These are phyloP conservation scores for Polyommatus icarus DNA, from an alignment of 2,888 invertebrate species.

Conservation along the genomic window DNA sequence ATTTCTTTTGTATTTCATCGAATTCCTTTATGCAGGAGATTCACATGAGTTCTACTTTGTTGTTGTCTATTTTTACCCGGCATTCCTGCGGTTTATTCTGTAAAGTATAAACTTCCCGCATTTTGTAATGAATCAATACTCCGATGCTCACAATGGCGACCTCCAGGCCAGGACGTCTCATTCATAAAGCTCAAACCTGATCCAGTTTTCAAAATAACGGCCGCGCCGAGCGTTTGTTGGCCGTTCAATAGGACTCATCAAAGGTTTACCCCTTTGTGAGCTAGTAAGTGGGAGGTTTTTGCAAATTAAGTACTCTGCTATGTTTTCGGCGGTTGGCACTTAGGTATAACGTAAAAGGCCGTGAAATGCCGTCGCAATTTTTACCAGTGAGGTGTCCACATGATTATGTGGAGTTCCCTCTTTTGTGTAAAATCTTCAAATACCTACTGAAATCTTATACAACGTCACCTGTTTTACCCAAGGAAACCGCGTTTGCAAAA, in stretches of 20 bases:
- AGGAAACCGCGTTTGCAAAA: background rate
- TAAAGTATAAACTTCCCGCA: constrained; percentile 39
- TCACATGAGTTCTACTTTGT: background rate
- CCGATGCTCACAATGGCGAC: constrained; percentile 34
- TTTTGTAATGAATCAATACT: constrained; percentile 37
- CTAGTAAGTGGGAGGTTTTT: background rate
- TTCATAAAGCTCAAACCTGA: constrained; percentile 60
- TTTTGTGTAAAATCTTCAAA: background rate
- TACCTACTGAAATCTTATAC: background rate
- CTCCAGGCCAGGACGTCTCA: constrained; percentile 59
- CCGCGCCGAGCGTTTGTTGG: constrained; percentile 13
- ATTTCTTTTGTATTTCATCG: background rate
- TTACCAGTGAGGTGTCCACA: background rate
- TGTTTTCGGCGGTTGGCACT: background rate
- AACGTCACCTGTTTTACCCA: background rate
- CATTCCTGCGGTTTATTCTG: constrained; percentile 16
- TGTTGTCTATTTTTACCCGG: constrained; percentile 1
- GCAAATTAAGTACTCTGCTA: background rate
- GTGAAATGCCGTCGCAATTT: background rate
- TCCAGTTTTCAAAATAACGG: constrained; percentile 34
- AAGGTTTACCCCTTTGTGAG: background rate
- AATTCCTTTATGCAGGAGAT: background rate
- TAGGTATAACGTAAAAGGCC: background rate
- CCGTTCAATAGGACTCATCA: background rate
- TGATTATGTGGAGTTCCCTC: background rate